Conservation (phyloP, 2,888 invertebrate genomes). For the Troglohyphantes excavatus region DNA sequence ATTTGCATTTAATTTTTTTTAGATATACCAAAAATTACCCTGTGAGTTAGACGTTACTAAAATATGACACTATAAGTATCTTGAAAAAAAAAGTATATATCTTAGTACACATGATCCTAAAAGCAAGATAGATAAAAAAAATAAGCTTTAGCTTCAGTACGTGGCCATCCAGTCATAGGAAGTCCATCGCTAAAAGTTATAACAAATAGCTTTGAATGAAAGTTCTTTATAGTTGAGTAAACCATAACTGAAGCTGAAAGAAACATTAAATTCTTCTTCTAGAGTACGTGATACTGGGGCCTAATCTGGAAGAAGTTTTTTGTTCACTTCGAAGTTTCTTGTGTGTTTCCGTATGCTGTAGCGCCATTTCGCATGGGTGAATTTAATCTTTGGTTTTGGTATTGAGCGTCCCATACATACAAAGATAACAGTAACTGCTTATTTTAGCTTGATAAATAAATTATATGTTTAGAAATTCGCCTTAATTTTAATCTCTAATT, state of each 20-base stretch:
- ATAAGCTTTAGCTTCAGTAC: constrained; percentile 30
- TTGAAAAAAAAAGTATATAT: background rate
- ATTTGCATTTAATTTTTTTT: too few relatives aligned
- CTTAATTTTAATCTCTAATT: too few relatives aligned
- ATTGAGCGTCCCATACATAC: too few relatives aligned
- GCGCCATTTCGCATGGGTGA: background rate
- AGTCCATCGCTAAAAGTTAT: constrained; percentile 34
- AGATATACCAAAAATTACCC: too few relatives aligned
- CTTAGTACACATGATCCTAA: constrained; percentile 9
- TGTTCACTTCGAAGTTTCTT: background rate
- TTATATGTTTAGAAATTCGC: too few relatives aligned
- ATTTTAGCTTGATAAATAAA: too few relatives aligned
- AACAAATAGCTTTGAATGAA: constrained; percentile 19
- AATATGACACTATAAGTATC: background rate
- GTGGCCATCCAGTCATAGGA: constrained; percentile 20
- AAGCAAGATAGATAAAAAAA: constrained; percentile 8
- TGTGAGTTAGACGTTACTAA: background rate
- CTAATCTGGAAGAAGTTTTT: background rate
- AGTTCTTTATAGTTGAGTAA: constrained; percentile 25
- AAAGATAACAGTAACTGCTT: too few relatives aligned
- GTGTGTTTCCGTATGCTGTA: background rate
- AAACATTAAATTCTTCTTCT: constrained; percentile 62
- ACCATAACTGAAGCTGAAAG: constrained; percentile 24
- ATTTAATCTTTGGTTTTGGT: background rate
- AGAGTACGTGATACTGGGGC: constrained; percentile 25